These are phyloP conservation scores for Cephalopholis sonnerati DNA, from an alignment of 2,113 vertebrate genomes.

Conservation along the genomic window DNA sequence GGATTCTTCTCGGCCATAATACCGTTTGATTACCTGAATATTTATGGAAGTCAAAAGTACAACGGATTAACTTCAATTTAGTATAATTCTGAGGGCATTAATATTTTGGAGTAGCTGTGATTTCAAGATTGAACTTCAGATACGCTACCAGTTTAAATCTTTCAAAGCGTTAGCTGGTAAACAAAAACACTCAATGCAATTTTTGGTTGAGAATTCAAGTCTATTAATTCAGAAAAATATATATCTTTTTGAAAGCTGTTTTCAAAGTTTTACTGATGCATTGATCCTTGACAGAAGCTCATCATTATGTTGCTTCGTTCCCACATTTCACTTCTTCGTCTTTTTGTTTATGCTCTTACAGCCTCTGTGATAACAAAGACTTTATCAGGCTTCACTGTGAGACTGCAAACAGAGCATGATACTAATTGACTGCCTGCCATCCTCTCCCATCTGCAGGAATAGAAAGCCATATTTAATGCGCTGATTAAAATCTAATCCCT, in stretches of 20 bases:
- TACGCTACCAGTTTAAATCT: slow-evolving; percentile 17
- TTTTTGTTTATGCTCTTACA: slow-evolving; percentile 53
- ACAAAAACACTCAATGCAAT: no score
- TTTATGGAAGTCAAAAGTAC: neutral
- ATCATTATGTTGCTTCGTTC: slow-evolving; percentile 29
- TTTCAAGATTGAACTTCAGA: neutral
- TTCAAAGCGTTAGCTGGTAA: neutral
- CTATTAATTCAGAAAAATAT: slow-evolving; percentile 11
- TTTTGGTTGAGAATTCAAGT: neutral
- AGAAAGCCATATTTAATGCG: slow-evolving; percentile 80
- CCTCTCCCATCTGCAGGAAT: slow-evolving; percentile 71
- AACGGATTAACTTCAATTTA: slow-evolving; percentile 13
- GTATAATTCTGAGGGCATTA: neutral
- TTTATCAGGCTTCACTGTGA: slow-evolving; percentile 57
- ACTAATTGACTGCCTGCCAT: slow-evolving; percentile 74
- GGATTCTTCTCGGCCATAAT: no score
- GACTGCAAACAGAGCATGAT: slow-evolving; percentile 65
- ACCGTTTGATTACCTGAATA: neutral
- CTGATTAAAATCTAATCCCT: slow-evolving; percentile 84
- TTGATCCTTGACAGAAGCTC: slow-evolving; percentile 46
- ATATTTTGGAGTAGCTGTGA: slow-evolving; percentile 9
- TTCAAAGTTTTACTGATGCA: slow-evolving; percentile 12
- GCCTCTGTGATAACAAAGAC: slow-evolving; percentile 63
- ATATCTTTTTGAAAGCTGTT: neutral
- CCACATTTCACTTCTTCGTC: slow-evolving; percentile 31